Conservation (phyloP, 2,888 invertebrate species). For the Trichogramma dendrolimi region DNA sequence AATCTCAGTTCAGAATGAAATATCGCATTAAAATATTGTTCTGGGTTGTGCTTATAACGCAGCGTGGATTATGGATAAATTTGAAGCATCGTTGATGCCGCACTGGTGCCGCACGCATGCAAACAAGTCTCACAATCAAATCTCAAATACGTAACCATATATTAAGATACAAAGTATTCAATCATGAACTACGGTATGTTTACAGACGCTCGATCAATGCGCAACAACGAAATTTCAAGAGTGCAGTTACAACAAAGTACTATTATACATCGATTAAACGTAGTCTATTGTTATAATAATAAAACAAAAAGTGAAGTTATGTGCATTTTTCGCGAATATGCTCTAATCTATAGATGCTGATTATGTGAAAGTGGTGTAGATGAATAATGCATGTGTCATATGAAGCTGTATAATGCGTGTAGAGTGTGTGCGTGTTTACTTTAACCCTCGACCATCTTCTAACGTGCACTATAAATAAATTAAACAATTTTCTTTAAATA, state of each 20-base stretch:
- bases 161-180: too few species aligned
- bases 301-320: conserved; percentile 18
- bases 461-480: conserved; percentile 21
- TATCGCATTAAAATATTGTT: conserved; percentile 18
- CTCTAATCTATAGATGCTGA: conserved; percentile 26
- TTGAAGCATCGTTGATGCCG: too few species aligned
- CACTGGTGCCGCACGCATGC: too few species aligned
- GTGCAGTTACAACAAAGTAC: conserved; percentile 21
- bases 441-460: conserved; percentile 25
- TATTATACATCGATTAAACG: conserved; percentile 28
- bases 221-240: conserved; percentile 18
- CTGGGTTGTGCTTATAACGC: conserved; percentile 29
- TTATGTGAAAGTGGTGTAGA: conserved; percentile 22
- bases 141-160: too few species aligned
- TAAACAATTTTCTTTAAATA: background rate
- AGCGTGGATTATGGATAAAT: conserved; percentile 22
- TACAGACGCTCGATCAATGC: background rate
- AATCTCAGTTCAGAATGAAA: too few species aligned
- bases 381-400: conserved; percentile 25
- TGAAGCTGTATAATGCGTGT: conserved; percentile 25
- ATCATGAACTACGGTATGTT: too few species aligned
- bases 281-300: conserved; percentile 23
- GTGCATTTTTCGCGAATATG: conserved; percentile 26
- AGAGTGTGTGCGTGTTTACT: conserved; percentile 24
- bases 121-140: too few species aligned